phyloP scores from a whole-genome alignment of 2,113 vertebrate species.

The Pelecanus crispus region DNA sequence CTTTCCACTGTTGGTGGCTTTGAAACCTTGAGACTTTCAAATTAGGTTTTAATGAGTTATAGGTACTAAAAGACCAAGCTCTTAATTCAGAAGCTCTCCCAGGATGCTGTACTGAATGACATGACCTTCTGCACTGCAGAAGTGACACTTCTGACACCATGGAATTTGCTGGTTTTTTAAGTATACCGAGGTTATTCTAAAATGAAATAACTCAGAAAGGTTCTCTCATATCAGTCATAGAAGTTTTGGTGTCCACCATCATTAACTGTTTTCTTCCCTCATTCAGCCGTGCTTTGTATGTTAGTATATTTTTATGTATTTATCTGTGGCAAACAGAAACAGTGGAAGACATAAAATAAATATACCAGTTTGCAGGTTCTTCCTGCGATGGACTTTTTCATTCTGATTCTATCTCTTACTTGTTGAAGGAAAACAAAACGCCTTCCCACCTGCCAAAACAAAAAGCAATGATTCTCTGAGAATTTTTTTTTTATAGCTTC shows the following conservation, averaged over 20 bases:
- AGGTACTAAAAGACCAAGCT: not conserved
- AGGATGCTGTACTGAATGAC: slow-evolving; percentile 21
- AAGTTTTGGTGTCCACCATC: not conserved
- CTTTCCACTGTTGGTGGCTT: not conserved
- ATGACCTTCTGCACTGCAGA: slow-evolving; percentile 33
- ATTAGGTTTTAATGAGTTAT: slow-evolving; percentile 29
- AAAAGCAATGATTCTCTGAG: not conserved
- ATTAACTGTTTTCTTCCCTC: not conserved
- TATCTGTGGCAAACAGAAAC: not conserved
- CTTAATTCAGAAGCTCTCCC: slow-evolving; percentile 31
- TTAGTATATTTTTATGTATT: not conserved
- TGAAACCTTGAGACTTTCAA: slow-evolving; percentile 19
- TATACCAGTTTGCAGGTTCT: not conserved
- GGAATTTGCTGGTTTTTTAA: not conserved
- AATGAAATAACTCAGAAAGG: not conserved
- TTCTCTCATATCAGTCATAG: not conserved
- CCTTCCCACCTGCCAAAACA: no score
- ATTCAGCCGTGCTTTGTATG: not conserved
- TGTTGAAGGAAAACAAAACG: not conserved
- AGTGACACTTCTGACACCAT: slow-evolving; percentile 5
- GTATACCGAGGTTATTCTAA: not conserved
- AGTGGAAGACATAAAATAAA: not conserved
- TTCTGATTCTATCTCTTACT: not conserved
- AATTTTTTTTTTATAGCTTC: not conserved
- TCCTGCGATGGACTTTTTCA: not conserved